phyloP scores from a whole-genome alignment of 2,888 invertebrate species.

The Bellardia bayeri region DNA sequence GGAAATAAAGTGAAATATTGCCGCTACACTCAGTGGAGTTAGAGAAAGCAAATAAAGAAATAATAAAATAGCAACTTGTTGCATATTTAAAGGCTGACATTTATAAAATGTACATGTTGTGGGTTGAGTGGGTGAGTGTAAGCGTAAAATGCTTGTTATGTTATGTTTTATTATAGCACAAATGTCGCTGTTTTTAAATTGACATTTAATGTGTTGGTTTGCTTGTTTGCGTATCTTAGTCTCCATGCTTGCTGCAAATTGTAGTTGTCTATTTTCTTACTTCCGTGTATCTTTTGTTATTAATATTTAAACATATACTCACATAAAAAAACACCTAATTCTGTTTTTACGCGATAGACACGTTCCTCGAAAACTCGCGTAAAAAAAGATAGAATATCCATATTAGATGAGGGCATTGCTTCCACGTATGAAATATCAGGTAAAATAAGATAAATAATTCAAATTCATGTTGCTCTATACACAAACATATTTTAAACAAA shows the following conservation, averaged over 20 bases:
- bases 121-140: too few species aligned
- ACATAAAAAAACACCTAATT: too few species aligned
- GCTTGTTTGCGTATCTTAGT: background rate
- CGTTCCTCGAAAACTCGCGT: too few species aligned
- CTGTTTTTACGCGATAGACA: too few species aligned
- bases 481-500: too few species aligned
- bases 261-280: background rate
- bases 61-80: conserved; percentile 9
- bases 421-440: too few species aligned
- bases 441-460: too few species aligned
- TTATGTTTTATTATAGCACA: background rate
- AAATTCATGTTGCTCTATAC: too few species aligned
- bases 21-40: background rate
- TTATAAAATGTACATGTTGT: background rate
- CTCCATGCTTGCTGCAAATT: background rate
- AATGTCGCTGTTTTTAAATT: background rate
- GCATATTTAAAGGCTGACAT: conserved; percentile 10
- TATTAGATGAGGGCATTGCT: too few species aligned
- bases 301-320: too few species aligned
- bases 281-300: background rate
- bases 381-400: too few species aligned
- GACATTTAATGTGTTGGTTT: background rate
- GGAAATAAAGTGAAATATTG: background rate
- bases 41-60: background rate
- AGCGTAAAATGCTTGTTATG: too few species aligned